Evolutionary conservation across 2,888 invertebrate genomes (phyloP).

Genomic region (Eurytoma adleriae): DNA sequence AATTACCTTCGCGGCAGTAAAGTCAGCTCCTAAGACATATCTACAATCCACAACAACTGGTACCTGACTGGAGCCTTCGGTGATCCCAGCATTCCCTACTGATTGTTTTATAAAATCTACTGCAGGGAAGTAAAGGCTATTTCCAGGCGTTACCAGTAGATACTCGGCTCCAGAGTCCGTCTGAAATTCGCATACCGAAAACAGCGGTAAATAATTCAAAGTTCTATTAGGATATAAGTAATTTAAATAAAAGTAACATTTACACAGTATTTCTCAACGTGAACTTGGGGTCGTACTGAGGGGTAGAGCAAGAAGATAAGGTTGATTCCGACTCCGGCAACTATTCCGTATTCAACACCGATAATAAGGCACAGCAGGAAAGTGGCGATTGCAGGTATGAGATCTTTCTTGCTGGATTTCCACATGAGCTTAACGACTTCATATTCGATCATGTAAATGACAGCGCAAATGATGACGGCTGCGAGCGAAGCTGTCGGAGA

Average conservation of each 20-base stretch:
- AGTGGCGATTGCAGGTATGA: slow-evolving; percentile 89
- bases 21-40: slow-evolving; percentile 89
- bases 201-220: not conserved
- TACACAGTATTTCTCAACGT: slow-evolving; percentile 84
- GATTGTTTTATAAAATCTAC: slow-evolving; percentile 89
- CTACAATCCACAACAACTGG: slow-evolving; percentile 90
- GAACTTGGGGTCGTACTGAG: slow-evolving; percentile 87
- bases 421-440: slow-evolving; percentile 92
- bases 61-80: slow-evolving; percentile 83
- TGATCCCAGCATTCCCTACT: slow-evolving; percentile 85
- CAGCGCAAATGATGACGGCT: slow-evolving; percentile 95
- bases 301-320: slow-evolving; percentile 87
- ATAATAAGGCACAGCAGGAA: slow-evolving; percentile 88
- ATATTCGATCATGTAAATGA: slow-evolving; percentile 96
- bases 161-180: slow-evolving; percentile 84
- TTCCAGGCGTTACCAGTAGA: slow-evolving; percentile 86
- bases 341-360: slow-evolving; percentile 92
- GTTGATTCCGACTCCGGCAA: slow-evolving; percentile 88
- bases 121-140: slow-evolving; percentile 89
- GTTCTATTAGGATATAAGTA: not conserved
- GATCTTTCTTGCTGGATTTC: slow-evolving; percentile 87
- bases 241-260: slow-evolving; percentile 60
- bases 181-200: slow-evolving; percentile 75
- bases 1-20: slow-evolving; percentile 86
- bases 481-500: slow-evolving; percentile 83